Evolutionary conservation across 2,113 vertebrate species (phyloP).

Genomic region (Albula glossodonta): DNA sequence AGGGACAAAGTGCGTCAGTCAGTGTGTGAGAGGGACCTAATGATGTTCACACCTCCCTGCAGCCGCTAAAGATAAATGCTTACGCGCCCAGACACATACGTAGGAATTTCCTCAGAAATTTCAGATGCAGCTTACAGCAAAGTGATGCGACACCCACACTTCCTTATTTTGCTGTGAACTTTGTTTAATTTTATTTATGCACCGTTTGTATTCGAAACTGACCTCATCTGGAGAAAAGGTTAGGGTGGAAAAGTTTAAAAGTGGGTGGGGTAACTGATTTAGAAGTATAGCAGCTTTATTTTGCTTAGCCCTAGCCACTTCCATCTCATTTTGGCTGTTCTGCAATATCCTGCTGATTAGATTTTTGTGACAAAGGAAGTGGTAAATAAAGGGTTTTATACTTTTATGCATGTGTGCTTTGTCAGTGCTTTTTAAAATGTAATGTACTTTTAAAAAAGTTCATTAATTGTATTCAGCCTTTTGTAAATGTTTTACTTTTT

Average conservation of each 20-base stretch:
- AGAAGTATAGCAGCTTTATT: not conserved
- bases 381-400: not conserved
- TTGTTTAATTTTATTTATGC: not conserved
- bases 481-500: no score
- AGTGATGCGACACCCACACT: not conserved
- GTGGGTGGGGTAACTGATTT: not conserved
- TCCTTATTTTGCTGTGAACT: not conserved
- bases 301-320: not conserved
- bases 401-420: not conserved
- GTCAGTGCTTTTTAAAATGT: not conserved
- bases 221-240: not conserved
- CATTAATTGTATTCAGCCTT: no score
- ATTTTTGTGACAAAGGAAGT: not conserved
- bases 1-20: conserved; percentile 61
- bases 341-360: not conserved
- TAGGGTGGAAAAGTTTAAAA: no score
- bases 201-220: not conserved
- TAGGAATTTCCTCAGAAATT: no score
- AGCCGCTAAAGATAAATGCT: not conserved
- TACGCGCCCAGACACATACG: not conserved
- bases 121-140: not conserved
- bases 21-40: conserved; percentile 65
- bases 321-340: not conserved
- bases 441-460: no score
- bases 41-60: conserved; percentile 68